Evolutionary conservation across 2,888 invertebrate species (phyloP), one percentile per base, ranked within the genome.

Genomic region (Horisme vitalbata): DNA sequence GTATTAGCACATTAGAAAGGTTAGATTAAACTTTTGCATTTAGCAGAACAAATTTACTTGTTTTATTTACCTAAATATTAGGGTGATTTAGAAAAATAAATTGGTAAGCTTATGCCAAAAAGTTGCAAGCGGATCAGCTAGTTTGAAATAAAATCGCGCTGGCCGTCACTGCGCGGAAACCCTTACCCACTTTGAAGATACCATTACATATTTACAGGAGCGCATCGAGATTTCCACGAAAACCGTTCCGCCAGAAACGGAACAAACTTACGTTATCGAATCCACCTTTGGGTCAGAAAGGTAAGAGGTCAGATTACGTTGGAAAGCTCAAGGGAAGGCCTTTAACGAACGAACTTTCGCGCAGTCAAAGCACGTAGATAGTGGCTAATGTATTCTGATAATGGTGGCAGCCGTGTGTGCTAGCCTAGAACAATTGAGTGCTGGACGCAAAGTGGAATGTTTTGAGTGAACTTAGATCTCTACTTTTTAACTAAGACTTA

Each of bases 341-440:
- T 63, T 64, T 71, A 73, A 71, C 72, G 70, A 75, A 73, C 64
- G 61, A 67, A 68, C 63, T 65, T 67, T 69, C 68, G 67, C 60
- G 38, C 55, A 75, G 71, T 76, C 76, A 63, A 68, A 67, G 70
- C 79, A 80, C 79, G 79, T 78, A 74, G 66, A 62, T 67, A 62
- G 64, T 60, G 58, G 71, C 65, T 79, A 78, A 79, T 79, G 73
- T 75, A 78, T 79, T 78, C 78, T 72, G 69, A 75, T 77, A 75
- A 65, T 69, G 74, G 69, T 57, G 65, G 69, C 62, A 69, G 68
- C 71, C 64, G 63, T 65, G 68, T 65, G 65, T 63, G 64, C 61
- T 61, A 61, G 62, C 35, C 37, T 18, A 23, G 38, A 34, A 26
- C 34, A 38, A 21, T 28, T 31, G 13, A 13, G 28, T 34, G 9